Evolutionary conservation across 2,797 vertebrate genomes (phyloP).

Genomic region (Alauda arvensis): DNA sequence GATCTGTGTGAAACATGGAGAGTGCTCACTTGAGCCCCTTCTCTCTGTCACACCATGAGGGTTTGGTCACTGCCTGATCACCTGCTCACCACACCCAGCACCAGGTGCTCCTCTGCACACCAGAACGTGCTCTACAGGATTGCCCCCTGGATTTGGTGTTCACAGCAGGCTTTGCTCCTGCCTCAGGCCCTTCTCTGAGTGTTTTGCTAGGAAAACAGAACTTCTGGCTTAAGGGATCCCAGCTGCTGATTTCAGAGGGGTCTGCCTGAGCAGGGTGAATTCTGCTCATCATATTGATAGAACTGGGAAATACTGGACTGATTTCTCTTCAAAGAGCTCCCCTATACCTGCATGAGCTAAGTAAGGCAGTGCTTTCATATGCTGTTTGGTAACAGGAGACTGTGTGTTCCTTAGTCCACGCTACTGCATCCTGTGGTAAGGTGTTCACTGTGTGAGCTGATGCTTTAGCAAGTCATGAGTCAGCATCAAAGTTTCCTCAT

Average conservation of each 20-base stretch:
- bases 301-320: background rate
- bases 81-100: background rate
- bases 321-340: background rate
- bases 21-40: background rate
- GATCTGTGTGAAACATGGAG: background rate
- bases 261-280: background rate
- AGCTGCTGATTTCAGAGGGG: background rate
- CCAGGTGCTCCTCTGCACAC: too few relatives aligned
- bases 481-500: background rate
- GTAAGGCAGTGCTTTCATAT: background rate
- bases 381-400: background rate
- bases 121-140: rapidly evolving
- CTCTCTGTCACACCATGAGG: background rate
- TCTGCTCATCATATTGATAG: background rate
- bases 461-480: background rate
- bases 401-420: background rate
- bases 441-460: background rate
- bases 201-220: background rate
- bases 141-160: background rate
- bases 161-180: background rate
- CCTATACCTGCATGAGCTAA: background rate
- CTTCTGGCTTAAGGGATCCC: background rate
- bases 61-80: background rate
- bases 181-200: background rate
- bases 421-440: background rate